Evolutionary conservation across 2,888 invertebrate genomes (phyloP).

Genomic region (Craniophora ligustri): DNA sequence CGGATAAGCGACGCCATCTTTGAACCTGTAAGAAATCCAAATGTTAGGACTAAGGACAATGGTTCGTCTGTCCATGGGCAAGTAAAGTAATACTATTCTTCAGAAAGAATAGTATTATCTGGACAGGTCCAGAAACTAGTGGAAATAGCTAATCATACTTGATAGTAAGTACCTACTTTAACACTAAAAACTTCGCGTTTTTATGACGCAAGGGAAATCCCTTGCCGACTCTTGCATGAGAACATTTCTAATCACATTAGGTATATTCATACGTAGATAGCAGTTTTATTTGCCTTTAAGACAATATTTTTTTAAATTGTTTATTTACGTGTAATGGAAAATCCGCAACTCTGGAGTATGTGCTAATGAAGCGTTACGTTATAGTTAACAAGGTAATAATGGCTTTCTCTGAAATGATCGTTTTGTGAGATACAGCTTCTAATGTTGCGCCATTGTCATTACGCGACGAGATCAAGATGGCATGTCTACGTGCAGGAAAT

Average conservation of each 20-base stretch:
- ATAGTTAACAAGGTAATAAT: conserved; percentile 41
- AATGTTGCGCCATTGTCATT: conserved; percentile 43
- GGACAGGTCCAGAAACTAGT: too few relatives aligned
- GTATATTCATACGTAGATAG: background rate
- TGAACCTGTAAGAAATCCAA: conserved; percentile 90
- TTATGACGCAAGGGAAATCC: conserved; percentile 6
- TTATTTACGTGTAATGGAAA: conserved; percentile 30
- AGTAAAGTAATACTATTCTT: too few relatives aligned
- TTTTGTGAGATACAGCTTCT: conserved; percentile 37
- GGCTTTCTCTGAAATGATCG: conserved; percentile 43
- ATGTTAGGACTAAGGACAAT: too few relatives aligned
- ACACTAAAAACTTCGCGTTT: too few relatives aligned
- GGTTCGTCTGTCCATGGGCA: too few relatives aligned
- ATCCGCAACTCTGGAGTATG: conserved; percentile 8
- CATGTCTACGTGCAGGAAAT: conserved; percentile 68
- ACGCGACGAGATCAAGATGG: conserved; percentile 59
- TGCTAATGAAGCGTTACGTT: conserved; percentile 15
- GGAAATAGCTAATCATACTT: too few relatives aligned
- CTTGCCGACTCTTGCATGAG: conserved; percentile 4
- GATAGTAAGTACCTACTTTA: too few relatives aligned
- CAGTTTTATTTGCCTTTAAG: background rate
- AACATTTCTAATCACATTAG: conserved; percentile 15
- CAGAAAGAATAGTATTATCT: too few relatives aligned
- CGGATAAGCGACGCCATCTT: conserved; percentile 92
- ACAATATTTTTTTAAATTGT: background rate